A percentile compares a stretch with the other conserved stretches of the same genome.
phyloP scores from a whole-genome alignment of 2,113 vertebrate genomes.

The Gobius niger region DNA sequence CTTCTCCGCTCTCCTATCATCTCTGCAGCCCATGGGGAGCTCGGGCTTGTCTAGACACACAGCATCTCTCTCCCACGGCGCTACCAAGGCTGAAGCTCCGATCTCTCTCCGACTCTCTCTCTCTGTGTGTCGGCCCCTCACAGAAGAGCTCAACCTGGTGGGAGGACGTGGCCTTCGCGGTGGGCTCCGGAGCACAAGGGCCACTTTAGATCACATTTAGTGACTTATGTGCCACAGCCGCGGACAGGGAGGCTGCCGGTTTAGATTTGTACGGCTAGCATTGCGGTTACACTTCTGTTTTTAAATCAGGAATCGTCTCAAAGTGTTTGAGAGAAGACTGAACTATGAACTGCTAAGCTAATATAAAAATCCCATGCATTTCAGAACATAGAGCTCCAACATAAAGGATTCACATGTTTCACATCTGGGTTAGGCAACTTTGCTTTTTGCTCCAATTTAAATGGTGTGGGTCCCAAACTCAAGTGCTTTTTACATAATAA shows the following conservation, averaged over 20 bases:
- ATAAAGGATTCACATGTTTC: too few relatives aligned
- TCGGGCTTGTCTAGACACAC: slow-evolving; percentile 64
- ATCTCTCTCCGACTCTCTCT: slow-evolving; percentile 17
- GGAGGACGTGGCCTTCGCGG: slow-evolving; percentile 25
- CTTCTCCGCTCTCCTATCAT: slow-evolving; percentile 61
- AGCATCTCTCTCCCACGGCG: slow-evolving; percentile 55
- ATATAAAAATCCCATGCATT: too few relatives aligned
- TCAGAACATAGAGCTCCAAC: too few relatives aligned
- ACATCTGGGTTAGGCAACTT: too few relatives aligned
- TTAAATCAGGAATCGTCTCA: too few relatives aligned
- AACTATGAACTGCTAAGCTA: too few relatives aligned
- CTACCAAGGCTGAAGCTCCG: slow-evolving; percentile 67
- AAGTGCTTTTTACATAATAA: too few relatives aligned
- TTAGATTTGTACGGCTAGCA: neutral
- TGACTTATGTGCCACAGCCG: neutral
- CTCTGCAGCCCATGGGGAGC: slow-evolving; percentile 60
- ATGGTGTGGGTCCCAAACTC: too few relatives aligned
- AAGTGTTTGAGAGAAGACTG: too few relatives aligned
- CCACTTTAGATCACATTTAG: slow-evolving; percentile 28
- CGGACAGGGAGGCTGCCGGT: neutral
- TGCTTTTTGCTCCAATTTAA: too few relatives aligned
- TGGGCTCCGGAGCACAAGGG: slow-evolving; percentile 13
- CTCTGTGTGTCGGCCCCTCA: slow-evolving; percentile 25
- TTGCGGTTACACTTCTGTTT: too few relatives aligned
- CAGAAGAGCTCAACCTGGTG: slow-evolving; percentile 16